A percentile compares a stretch with the other conserved stretches of the same genome.
These are phyloP conservation scores for Turdus rufiventris DNA, from an alignment of 2,113 vertebrate species.

Conservation along the genomic window DNA sequence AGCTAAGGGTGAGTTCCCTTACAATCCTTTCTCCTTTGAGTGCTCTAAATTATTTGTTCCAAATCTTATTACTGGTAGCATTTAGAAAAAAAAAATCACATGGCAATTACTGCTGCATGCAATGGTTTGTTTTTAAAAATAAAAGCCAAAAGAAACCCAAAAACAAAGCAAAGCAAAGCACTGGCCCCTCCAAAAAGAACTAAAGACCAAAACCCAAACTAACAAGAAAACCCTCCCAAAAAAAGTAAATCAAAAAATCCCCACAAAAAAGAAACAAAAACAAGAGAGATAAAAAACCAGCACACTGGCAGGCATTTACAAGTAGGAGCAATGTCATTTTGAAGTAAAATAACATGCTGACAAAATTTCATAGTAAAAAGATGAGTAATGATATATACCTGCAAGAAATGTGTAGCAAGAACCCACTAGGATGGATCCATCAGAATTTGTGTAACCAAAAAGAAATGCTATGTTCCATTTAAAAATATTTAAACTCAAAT, in stretches of 20 bases:
- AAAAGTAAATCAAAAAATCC: not conserved
- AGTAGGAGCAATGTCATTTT: not conserved
- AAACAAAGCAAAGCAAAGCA: not conserved
- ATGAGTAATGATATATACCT: not conserved
- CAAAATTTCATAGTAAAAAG: not conserved
- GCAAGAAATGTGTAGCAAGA: not conserved
- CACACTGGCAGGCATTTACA: not conserved
- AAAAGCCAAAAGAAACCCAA: not conserved
- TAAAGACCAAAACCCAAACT: not conserved
- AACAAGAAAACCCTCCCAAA: not conserved
- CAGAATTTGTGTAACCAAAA: not conserved
- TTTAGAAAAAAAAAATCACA: conserved; percentile 8
- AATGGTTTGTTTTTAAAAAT: not conserved
- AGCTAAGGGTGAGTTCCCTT: not conserved
- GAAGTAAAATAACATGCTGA: not conserved
- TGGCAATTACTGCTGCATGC: not conserved
- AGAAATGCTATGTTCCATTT: not conserved
- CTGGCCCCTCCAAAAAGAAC: not conserved
- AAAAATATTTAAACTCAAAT: not conserved
- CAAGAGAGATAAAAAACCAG: not conserved
- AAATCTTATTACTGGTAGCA: not conserved
- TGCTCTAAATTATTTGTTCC: not conserved
- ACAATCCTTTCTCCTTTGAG: not conserved
- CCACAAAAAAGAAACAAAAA: not conserved
- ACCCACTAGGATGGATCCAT: not conserved